Conservation (phyloP, 2,888 invertebrate species). For the Apamea monoglypha region DNA sequence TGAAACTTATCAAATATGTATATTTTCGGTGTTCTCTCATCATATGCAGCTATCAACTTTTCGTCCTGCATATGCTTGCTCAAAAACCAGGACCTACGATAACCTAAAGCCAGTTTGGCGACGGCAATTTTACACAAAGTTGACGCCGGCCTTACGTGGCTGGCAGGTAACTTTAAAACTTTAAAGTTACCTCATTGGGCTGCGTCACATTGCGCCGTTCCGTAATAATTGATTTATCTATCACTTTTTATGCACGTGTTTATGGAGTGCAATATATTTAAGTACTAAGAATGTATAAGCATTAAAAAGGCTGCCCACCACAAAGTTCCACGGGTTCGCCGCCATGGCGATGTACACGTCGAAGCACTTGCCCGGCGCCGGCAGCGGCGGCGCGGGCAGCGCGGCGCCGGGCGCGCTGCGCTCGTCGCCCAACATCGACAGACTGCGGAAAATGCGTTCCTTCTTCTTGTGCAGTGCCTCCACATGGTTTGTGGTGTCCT, state of each 20-base stretch:
- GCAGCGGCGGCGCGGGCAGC: conserved; percentile 83
- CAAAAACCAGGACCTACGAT: neutral
- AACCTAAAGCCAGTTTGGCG: neutral
- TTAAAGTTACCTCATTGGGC: neutral
- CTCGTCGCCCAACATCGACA: conserved; percentile 63
- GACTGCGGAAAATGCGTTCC: conserved; percentile 85
- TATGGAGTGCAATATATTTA: neutral
- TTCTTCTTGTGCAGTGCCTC: conserved; percentile 86
- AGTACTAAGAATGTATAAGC: too few relatives aligned
- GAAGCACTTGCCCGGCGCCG: conserved; percentile 90
- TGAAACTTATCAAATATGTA: neutral
- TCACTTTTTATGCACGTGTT: neutral
- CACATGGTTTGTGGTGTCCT: conserved; percentile 76
- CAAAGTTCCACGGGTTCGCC: conserved; percentile 94
- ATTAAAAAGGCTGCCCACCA: conserved; percentile 81
- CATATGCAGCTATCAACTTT: neutral
- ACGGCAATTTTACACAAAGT: neutral
- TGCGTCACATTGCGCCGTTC: neutral
- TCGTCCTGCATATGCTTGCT: neutral
- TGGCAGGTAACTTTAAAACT: neutral
- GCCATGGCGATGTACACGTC: conserved; percentile 94
- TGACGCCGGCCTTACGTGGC: neutral
- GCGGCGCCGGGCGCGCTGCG: conserved; percentile 71
- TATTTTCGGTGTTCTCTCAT: neutral
- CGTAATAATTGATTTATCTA: neutral